Evolutionary conservation across 1,140 invertebrate species (phyloP), one percentile per base, ranked within the genome.

Genomic region (Pogonomyrmex californicus): DNA sequence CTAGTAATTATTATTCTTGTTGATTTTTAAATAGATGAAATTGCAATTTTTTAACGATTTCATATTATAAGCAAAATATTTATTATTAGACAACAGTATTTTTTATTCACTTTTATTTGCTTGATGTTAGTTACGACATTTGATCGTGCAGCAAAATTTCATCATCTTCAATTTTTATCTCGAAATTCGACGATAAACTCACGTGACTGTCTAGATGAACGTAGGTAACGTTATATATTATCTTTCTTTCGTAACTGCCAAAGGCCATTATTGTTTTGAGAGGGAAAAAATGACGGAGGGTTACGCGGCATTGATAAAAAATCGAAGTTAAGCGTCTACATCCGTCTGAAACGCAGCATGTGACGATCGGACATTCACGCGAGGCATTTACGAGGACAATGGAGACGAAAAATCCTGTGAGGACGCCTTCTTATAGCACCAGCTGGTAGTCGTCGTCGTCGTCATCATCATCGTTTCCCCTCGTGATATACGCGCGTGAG

Each of bases 311-410:
- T 83, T 75, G 79, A 83, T 83, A 75, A 83, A 83, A 83, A 83
- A 83, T 83, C 68, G 54, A 83, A 83, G 79, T 75, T 86, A 90
- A 90, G 76, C 76, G 75, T 47, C 58, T 56, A 54, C 86, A 88
- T 90, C 89, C 88, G 87, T 88, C 66, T 75, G 49, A 9, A 38
- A 68, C 56, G 70, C 77, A 70, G 86, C 88, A 90, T 90, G 88
- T 90, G 88, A 88, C 89, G 86, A 82, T 82, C 89, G 88, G 77
- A 82, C 76, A 86, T 87, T 49, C 75, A 36, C 89, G 87, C 88
- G 88, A 90, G 85, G 88, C 86, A 86, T 90, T 82, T 66, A 47
- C 23, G 56, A 88, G 89, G 89, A 91, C 83, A 91, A 88, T 88
- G 38, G 71, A 14, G 33, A 56, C 65, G 87, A 88, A 90, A 90